Conservation (phyloP, 2,888 invertebrate genomes). For the Dolichopus griseipennis region DNA sequence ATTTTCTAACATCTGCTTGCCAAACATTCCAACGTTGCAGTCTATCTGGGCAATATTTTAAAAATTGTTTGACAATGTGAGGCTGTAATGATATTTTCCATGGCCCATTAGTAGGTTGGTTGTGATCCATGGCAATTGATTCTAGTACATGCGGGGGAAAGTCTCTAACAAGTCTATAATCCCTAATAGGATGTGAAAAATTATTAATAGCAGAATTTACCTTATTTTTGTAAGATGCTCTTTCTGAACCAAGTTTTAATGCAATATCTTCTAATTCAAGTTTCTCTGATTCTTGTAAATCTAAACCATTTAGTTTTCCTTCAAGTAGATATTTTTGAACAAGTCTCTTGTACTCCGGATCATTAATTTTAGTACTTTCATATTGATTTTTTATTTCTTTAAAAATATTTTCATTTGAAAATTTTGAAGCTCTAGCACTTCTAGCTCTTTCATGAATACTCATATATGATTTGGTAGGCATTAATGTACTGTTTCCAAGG, state of each 20-base stretch:
- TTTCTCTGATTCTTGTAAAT: conserved; percentile 49
- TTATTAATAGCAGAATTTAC: conserved; percentile 54
- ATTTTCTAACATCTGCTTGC: conserved; percentile 66
- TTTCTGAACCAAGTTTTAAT: conserved; percentile 50
- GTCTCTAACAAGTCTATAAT: conserved; percentile 57
- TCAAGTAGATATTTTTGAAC: conserved; percentile 71
- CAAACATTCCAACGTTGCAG: conserved; percentile 73
- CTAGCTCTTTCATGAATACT: conserved; percentile 72
- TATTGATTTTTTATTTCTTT: conserved; percentile 26
- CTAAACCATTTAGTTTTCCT: conserved; percentile 73
- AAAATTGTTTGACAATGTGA: conserved; percentile 60
- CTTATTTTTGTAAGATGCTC: conserved; percentile 57
- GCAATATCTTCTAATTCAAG: conserved; percentile 49
- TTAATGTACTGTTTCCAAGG: conserved; percentile 65
- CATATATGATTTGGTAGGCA: conserved; percentile 70
- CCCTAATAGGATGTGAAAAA: conserved; percentile 58
- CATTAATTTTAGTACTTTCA: conserved; percentile 26
- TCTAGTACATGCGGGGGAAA: conserved; percentile 64
- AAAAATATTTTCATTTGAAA: conserved; percentile 50
- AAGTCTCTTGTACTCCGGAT: conserved; percentile 59
- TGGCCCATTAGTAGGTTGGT: conserved; percentile 59
- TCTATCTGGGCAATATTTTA: conserved; percentile 78
- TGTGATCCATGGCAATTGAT: conserved; percentile 54
- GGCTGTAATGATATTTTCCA: conserved; percentile 76
- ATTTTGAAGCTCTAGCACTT: conserved; percentile 64